A percentile compares a stretch with the other conserved stretches of the same genome.
These are phyloP conservation scores for Rhamnusium bicolor DNA, from an alignment of 2,888 invertebrate species.

Conservation along the genomic window DNA sequence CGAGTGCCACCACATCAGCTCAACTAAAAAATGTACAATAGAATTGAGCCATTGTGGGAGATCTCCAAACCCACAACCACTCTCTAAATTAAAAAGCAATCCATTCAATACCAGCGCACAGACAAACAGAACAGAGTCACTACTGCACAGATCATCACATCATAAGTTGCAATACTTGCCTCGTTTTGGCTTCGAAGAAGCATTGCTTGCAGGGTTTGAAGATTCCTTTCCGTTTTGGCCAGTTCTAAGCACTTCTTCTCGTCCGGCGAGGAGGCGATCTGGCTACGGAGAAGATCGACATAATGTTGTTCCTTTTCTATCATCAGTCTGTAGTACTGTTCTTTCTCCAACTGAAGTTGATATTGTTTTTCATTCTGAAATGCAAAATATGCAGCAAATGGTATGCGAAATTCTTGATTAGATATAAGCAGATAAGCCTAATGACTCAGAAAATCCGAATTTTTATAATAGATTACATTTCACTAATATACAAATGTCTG, in stretches of 20 bases:
- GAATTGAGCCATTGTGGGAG: conserved; percentile 30
- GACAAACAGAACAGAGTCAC: conserved; percentile 38
- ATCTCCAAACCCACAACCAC: conserved; percentile 30
- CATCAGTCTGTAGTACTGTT: conserved; percentile 91
- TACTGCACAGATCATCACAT: conserved; percentile 39
- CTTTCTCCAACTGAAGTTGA: conserved; percentile 87
- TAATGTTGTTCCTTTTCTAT: conserved; percentile 89
- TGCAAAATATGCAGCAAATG: too few relatives aligned
- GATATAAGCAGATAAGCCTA: too few relatives aligned
- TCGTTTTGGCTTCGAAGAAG: conserved; percentile 68
- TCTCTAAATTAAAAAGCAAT: conserved; percentile 44
- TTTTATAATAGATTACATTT: too few relatives aligned
- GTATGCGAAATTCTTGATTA: too few relatives aligned
- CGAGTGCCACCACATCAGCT: conserved; percentile 53
- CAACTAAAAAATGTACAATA: conserved; percentile 43
- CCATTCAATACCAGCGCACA: conserved; percentile 48
- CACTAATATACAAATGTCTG: too few relatives aligned
- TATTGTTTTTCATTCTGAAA: conserved; percentile 88
- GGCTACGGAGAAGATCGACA: conserved; percentile 83
- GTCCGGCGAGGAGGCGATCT: conserved; percentile 73
- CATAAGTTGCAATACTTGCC: conserved; percentile 55
- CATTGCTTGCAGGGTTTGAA: conserved; percentile 76
- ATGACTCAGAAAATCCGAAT: too few relatives aligned
- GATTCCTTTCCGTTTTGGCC: conserved; percentile 75
- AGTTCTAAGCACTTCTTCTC: conserved; percentile 73